Evolutionary conservation across 2,113 vertebrate species (phyloP), one percentile per base, ranked within the genome.

Genomic region (Thunnus maccoyii): DNA sequence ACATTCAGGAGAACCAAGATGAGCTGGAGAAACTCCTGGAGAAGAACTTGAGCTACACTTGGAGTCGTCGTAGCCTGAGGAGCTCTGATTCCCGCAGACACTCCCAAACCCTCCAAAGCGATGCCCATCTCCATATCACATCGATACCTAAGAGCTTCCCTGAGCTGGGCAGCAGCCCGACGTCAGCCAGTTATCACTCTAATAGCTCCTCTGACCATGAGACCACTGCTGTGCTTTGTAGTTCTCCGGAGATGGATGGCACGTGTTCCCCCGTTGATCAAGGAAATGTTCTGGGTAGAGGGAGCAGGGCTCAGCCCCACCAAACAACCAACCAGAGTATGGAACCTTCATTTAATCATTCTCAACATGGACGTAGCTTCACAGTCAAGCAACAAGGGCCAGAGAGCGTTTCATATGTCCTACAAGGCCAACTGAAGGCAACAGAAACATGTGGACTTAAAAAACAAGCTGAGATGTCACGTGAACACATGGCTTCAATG

Each of bases 21-120:
- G 95, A 96, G 47, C 88, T 96, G 62, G 95, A 96, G 87, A 92
- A 90, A 55, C 90, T 95, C 0, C 84, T 96, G 11, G 94, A 96
- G 83, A 94, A 90, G 84, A 96, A 93, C 76, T 74, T 96, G 70
- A 94, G 92, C 56, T 84, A 88, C 76, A 76, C 90, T 48, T 93
- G 94, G 91, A 91, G 85, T 67, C 92, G 95, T n/a, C 89, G 93
- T 6, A 95, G 95, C 76, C 72, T 95, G 17, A 93, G 94, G 74
- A 85, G 79, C 70, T 72, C 72, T 1, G 92, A 90, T 36, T 75
- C 78, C 48, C 93, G 85, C 60, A 90, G 86, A 88, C 80, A 86
- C 56, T 84, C 90, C 0, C 87, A 90, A 18, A 81, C 81, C 48
- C 66, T 84, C n/a, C 55, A 71, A 15, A 76, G 22, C 4, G 76